phyloP scores from a whole-genome alignment of 1,140 invertebrate genomes.

The Eriocheir sinensis region DNA sequence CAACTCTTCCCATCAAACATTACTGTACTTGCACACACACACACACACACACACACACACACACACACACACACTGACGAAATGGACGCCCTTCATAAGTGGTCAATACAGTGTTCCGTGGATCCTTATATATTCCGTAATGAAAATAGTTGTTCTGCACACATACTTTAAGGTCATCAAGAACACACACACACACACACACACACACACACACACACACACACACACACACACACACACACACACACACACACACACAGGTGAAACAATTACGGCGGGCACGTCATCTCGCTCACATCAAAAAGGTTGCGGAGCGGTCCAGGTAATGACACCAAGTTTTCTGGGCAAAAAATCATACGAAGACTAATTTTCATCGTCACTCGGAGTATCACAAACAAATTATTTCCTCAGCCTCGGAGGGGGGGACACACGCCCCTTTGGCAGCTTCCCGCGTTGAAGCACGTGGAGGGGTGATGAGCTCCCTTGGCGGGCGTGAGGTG shows the following conservation, averaged over 20 bases:
- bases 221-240: background rate
- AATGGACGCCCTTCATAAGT: background rate
- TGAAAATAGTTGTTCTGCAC: constrained; percentile 7
- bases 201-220: too few species aligned
- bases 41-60: constrained; percentile 16
- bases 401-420: background rate
- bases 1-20: background rate
- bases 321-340: background rate
- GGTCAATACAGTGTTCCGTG: background rate
- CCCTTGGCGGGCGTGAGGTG: constrained; percentile 31
- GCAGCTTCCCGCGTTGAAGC: background rate
- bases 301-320: background rate
- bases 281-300: background rate
- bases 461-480: background rate
- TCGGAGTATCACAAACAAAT: constrained; percentile 13
- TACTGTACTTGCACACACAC: constrained; percentile 20
- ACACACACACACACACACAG: background rate
- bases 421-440: background rate
- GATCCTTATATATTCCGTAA: background rate
- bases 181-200: background rate
- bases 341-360: background rate
- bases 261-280: background rate
- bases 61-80: background rate
- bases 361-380: background rate
- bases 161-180: too few species aligned